Conservation (phyloP, 2,888 invertebrate species). For the Phlogophora meticulosa region DNA sequence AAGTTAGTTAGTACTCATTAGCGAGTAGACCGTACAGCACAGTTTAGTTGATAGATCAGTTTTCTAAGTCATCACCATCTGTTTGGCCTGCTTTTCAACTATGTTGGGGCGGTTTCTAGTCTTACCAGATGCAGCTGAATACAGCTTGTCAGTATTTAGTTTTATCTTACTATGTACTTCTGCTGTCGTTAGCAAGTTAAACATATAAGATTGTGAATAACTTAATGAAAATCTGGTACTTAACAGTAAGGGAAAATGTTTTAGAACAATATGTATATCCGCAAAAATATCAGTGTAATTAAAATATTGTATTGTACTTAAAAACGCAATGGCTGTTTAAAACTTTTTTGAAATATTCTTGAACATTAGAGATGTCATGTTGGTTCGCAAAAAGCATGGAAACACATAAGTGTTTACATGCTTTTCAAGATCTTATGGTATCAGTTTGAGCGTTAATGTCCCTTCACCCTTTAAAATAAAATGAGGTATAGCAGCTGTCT, state of each 20-base stretch:
- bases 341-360: no score
- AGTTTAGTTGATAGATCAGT: not conserved
- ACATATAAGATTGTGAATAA: not conserved
- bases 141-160: no score
- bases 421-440: no score
- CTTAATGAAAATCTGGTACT: slow-evolving; percentile 3
- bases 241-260: not conserved
- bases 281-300: not conserved
- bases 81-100: no score
- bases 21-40: not conserved
- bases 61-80: not conserved
- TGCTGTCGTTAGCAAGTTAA: slow-evolving; percentile 16
- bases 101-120: no score
- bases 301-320: not conserved
- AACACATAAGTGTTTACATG: no score
- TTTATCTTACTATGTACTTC: not conserved
- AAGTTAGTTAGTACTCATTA: not conserved
- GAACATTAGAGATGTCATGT: no score
- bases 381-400: no score
- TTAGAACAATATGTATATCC: not conserved
- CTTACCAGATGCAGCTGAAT: no score
- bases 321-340: no score
- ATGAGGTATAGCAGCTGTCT: not conserved
- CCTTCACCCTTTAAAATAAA: not conserved
- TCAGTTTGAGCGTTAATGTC: no score